Percentiles rank a stretch among this genome's conserved stretches.
phyloP scores from a whole-genome alignment of 2,113 vertebrate genomes.

The Picathartes gymnocephalus region DNA sequence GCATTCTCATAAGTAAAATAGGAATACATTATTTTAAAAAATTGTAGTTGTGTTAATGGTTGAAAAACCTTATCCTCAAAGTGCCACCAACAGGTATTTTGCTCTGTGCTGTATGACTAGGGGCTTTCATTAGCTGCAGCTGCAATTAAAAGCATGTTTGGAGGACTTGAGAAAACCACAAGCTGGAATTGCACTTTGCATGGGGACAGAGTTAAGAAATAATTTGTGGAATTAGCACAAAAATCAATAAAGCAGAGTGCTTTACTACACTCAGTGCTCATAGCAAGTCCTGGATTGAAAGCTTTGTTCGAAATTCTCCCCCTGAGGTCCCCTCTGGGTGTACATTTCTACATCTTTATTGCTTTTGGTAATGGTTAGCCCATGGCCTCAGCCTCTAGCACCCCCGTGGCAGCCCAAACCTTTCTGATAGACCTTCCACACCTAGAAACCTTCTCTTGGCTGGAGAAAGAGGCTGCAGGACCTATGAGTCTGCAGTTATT shows the following conservation, averaged over 20 bases:
- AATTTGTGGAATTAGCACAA: neutral
- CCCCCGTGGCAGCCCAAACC: fast-evolving
- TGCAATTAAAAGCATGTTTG: neutral
- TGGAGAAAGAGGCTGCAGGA: neutral
- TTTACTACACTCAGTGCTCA: neutral
- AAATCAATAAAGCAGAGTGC: neutral
- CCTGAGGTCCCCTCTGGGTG: neutral
- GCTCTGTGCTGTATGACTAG: neutral
- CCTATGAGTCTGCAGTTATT: neutral
- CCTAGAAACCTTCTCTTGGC: neutral
- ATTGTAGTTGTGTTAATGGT: neutral
- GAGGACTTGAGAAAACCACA: neutral
- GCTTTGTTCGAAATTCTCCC: fast-evolving
- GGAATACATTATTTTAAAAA: neutral
- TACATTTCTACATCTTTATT: neutral
- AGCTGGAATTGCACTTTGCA: neutral
- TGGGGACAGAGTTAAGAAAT: neutral
- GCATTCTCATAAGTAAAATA: neutral
- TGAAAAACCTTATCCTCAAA: neutral
- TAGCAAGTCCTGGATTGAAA: neutral
- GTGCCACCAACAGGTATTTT: neutral
- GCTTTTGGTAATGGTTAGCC: neutral
- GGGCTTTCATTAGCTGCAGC: neutral
- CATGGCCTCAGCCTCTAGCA: neutral
- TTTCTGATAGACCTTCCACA: neutral